A percentile compares a stretch with the other conserved stretches of the same genome.
phyloP scores from a whole-genome alignment of 2,797 vertebrate genomes.

The Petrocephalus schoutedeni region DNA sequence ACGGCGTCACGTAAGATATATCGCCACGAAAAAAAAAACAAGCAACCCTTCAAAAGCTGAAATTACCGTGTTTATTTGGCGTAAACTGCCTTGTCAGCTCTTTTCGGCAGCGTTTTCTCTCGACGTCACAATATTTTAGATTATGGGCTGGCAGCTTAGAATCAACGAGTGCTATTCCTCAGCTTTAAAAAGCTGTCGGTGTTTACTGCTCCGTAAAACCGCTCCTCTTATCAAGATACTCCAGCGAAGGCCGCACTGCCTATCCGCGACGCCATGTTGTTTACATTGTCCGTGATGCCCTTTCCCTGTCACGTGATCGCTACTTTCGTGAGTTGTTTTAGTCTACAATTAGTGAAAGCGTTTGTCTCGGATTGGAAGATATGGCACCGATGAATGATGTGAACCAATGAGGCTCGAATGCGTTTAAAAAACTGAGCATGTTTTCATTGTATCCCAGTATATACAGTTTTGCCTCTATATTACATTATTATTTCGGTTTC shows the following conservation, averaged over 20 bases:
- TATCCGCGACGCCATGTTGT: slow-evolving; percentile 66
- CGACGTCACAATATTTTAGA: background rate
- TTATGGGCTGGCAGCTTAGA: background rate
- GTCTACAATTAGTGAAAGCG: background rate
- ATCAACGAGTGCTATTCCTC: background rate
- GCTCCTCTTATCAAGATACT: slow-evolving; percentile 30
- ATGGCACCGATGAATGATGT: background rate
- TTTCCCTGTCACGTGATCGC: slow-evolving; percentile 33
- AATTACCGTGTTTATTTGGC: slow-evolving; percentile 42
- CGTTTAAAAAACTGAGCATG: background rate
- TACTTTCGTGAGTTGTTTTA: background rate
- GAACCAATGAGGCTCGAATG: background rate
- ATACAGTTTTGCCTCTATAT: background rate
- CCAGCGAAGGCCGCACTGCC: slow-evolving; percentile 35
- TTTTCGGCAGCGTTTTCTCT: slow-evolving; percentile 31
- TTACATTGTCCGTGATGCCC: slow-evolving; percentile 54
- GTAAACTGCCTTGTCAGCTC: slow-evolving; percentile 46
- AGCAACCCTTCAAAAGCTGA: background rate
- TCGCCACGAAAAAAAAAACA: background rate
- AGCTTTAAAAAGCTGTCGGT: background rate
- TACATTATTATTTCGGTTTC: background rate
- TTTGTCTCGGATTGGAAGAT: background rate
- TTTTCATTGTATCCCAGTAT: background rate
- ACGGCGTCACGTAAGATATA: background rate
- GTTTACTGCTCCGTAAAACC: background rate